Base-by-base conservation (phyloP, 2,113 vertebrate species). In the Microtus oregoni region DNA sequence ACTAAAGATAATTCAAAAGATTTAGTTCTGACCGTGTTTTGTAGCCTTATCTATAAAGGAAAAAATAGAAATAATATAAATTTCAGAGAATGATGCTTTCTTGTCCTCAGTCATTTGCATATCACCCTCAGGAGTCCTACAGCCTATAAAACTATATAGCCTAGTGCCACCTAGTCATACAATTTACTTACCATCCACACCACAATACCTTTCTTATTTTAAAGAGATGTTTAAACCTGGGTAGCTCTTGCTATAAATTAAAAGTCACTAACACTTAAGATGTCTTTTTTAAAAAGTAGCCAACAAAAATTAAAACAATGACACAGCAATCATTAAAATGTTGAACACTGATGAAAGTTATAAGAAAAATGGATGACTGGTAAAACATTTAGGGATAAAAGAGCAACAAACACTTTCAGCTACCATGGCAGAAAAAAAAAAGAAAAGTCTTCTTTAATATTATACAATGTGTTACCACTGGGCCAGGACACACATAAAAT, bases 301-400 rank as follows among this genome's bases (percentile, higher is more conserved):
- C 55, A 95, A 86, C 8, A 95, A 90, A 87, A 94, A 94, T 88
- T 9, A 95, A 92, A 78, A 94, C 2, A 95, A 94, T 38, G 20
- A 76, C 63, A 82, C 70, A 67, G 72, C 47, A 35, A 83, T 44
- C 90, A 76, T 85, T 73, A 94, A 86, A 68, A 52, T 38, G 32
- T 82, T 90, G 28, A 92, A 79, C 81, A 47, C 1, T 88, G 47
- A 11, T 91, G 28, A 90, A 68, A 20, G 52, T 38, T 65, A 28
- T 77, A 30, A 94, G 26, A 92, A 10, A 92, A 95, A 86, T 7
- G 47, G 38, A 6, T 22, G 90, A 75, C 20, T 77, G 20, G 52
- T 79, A 94, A 26, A 38, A 26, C 4, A 58, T 83, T 26, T 17
- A 92, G 89, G 30, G 3, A 83, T 70, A 87, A 47, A n/a, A 2